A percentile compares a stretch with the other conserved stretches of the same genome.
Conservation (phyloP, 2,888 invertebrate genomes). For the Drosophila putrida region DNA sequence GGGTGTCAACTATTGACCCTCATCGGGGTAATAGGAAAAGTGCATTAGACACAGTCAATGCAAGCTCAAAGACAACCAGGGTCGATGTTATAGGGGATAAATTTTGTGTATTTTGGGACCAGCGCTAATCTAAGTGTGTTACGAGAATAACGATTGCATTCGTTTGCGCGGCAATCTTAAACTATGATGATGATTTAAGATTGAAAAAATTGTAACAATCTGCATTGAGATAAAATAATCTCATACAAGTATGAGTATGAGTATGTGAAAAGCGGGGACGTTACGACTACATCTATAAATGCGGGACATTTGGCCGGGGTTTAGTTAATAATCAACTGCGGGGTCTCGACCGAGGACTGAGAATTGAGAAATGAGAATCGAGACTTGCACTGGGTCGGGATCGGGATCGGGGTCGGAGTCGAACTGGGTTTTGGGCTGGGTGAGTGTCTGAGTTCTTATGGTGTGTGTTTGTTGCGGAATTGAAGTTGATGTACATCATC, state of each 20-base stretch:
- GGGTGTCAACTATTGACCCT: slow-evolving; percentile 52
- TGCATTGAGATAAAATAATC: slow-evolving; percentile 75
- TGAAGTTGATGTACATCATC: slow-evolving; percentile 70
- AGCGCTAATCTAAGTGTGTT: slow-evolving; percentile 54
- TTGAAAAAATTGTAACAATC: slow-evolving; percentile 69
- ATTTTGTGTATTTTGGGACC: slow-evolving; percentile 44
- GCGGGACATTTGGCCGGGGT: slow-evolving; percentile 74
- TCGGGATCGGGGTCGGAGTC: not conserved
- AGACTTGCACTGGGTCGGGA: slow-evolving; percentile 2
- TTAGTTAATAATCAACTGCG: slow-evolving; percentile 74
- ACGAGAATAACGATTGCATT: not conserved
- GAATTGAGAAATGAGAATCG: not conserved
- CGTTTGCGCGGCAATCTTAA: slow-evolving; percentile 46
- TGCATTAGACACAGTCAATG: slow-evolving; percentile 31
- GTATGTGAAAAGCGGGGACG: slow-evolving; percentile 38
- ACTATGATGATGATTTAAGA: slow-evolving; percentile 68
- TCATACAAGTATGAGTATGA: slow-evolving; percentile 11
- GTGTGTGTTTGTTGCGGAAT: slow-evolving; percentile 61
- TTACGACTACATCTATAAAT: slow-evolving; percentile 52
- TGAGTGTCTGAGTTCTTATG: slow-evolving; percentile 38
- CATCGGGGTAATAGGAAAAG: slow-evolving; percentile 33
- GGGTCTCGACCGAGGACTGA: slow-evolving; percentile 9
- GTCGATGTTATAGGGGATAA: slow-evolving; percentile 40
- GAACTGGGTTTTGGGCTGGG: slow-evolving; percentile 17
- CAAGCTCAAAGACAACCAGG: not conserved